Evolutionary conservation across 2,888 invertebrate species (phyloP), one percentile per base, ranked within the genome.

Genomic region (Drosophila antonietae): DNA sequence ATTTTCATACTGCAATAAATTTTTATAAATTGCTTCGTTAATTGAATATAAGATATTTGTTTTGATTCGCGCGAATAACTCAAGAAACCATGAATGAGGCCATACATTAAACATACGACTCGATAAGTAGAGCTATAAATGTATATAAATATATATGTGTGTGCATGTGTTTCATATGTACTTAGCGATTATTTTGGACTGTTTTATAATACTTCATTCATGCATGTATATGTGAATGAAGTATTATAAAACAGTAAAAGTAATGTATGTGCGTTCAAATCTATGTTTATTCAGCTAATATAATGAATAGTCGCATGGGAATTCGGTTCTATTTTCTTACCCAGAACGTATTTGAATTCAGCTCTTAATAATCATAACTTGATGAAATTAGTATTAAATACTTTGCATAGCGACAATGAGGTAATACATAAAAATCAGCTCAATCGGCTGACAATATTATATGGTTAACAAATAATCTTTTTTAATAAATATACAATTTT

Each of bases 21-120:
- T 75, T 49, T 28, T 63, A 78, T 39, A 53, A 81, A 80, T 75
- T 66, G 59, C 39, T 60, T 55, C 60, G 73, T 68, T 81, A 72
- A 81, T 75, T 73, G 71, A 68, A 52, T 68, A 61, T 78, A 67
- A 58, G 69, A 75, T 64, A 65, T 79, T 79, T 78, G 80, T 77
- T 77, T 77, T 75, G 77, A 74, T 77, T 70, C 47, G 59, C 53
- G 8, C 51, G 52, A 63, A 78, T 69, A 74, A 74, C 49, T 77
- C 70, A 64, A 23, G 47, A 58, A 77, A 62, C 39, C 39, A 56
- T 65, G 61, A 76, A 72, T 76, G 62, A 43, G 58, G 55, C 70
- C 60, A 37, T 55, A 61, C 55, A 55, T 59, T 78, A 78, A 78
- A 78, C 75, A 79, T 18, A 43, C 28, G 39, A 59, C 51, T 75